Percentiles rank a stretch among this genome's conserved stretches.
Conservation (phyloP, 2,888 invertebrate genomes). For the Oligia latruncula region DNA sequence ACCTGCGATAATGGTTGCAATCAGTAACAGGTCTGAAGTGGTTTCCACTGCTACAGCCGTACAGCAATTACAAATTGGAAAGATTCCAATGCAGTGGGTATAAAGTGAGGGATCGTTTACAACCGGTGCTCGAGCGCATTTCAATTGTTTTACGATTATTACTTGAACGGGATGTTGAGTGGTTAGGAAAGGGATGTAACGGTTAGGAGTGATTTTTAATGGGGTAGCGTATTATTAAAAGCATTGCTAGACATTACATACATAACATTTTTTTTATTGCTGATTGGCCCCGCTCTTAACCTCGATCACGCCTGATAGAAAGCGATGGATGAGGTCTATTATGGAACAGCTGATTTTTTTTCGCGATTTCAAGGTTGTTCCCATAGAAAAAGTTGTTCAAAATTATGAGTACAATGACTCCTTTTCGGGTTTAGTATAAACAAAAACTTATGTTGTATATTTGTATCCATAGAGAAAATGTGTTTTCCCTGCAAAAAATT, state of each 20-base stretch:
- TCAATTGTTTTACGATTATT: slow-evolving; percentile 54
- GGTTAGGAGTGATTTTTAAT: slow-evolving; percentile 17
- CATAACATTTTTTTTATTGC: not conserved
- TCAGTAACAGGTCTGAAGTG: slow-evolving; percentile 54
- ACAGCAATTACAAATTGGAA: slow-evolving; percentile 63
- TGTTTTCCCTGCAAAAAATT: not conserved
- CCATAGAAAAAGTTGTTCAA: too few relatives aligned
- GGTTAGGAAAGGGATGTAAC: not conserved
- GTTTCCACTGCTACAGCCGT: slow-evolving; percentile 36
- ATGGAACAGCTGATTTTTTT: too few relatives aligned
- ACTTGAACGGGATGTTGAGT: slow-evolving; percentile 3
- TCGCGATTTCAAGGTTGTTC: too few relatives aligned
- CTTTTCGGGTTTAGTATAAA: too few relatives aligned
- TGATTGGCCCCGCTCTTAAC: too few relatives aligned
- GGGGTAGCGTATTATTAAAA: not conserved
- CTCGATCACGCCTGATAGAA: too few relatives aligned
- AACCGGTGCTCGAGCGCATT: slow-evolving; percentile 28
- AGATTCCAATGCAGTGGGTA: slow-evolving; percentile 53
- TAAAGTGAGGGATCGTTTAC: slow-evolving; percentile 49
- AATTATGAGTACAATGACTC: too few relatives aligned
- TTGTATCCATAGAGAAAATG: not conserved
- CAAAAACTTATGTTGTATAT: not conserved
- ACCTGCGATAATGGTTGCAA: slow-evolving; percentile 57
- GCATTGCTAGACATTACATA: not conserved
- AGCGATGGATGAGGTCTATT: too few relatives aligned